phyloP scores from a whole-genome alignment of 2,797 vertebrate genomes.

The Coregonus sp. region DNA sequence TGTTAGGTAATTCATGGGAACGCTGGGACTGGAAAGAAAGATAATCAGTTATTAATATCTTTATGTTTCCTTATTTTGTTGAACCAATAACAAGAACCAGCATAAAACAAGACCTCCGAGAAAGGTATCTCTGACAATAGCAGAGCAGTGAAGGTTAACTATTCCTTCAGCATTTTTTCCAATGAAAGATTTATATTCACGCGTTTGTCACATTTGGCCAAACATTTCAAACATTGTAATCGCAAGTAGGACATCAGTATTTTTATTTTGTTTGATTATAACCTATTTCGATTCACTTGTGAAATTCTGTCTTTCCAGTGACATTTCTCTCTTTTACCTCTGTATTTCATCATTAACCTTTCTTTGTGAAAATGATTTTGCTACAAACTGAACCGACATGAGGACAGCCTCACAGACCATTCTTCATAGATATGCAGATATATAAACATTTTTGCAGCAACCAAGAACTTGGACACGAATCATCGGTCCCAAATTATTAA shows the following conservation, averaged over 20 bases:
- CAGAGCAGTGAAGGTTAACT: not conserved
- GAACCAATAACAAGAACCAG: conserved; percentile 8
- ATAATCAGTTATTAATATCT: conserved; percentile 11
- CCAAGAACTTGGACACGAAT: conserved; percentile 4
- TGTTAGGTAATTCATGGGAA: not conserved
- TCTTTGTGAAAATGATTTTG: conserved; percentile 16
- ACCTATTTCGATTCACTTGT: not conserved
- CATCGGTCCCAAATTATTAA: not conserved
- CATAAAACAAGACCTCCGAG: conserved; percentile 2
- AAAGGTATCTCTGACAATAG: too few species aligned
- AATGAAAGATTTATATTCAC: conserved; percentile 1
- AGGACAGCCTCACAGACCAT: conserved; percentile 11
- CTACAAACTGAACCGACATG: conserved; percentile 11
- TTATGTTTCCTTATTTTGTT: conserved; percentile 12
- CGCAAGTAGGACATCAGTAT: not conserved
- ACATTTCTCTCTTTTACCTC: not conserved
- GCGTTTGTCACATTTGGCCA: conserved; percentile 5
- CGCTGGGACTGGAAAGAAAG: conserved; percentile 6
- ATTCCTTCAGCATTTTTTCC: not conserved
- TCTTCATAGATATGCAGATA: conserved; percentile 4
- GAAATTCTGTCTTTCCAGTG: conserved; percentile 2
- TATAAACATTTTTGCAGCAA: not conserved
- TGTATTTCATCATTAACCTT: not conserved
- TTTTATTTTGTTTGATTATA: not conserved
- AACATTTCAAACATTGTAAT: not conserved